Percentiles rank a stretch among this genome's conserved stretches.
Evolutionary conservation across 2,113 vertebrate species (phyloP).

Genomic region (Planiliza haematocheilus): DNA sequence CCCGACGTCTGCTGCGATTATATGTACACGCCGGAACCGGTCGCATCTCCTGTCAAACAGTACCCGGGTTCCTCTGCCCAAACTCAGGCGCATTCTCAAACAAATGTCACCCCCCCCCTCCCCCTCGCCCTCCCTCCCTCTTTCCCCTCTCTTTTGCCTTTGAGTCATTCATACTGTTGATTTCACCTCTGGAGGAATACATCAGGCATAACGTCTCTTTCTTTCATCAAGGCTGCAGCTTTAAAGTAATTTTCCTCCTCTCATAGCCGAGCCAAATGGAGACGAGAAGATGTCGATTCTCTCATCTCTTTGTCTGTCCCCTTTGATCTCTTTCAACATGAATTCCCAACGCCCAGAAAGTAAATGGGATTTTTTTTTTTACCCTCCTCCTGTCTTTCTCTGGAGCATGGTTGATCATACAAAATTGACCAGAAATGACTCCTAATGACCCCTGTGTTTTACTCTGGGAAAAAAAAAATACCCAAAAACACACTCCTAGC

Average conservation of each 20-base stretch:
- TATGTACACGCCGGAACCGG: constrained; percentile 47
- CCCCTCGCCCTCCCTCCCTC: not conserved
- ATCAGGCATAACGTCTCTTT: constrained; percentile 69
- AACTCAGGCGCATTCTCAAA: constrained; percentile 56
- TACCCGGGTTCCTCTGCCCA: constrained; percentile 49
- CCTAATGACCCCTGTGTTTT: constrained; percentile 77
- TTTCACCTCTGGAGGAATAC: constrained; percentile 73
- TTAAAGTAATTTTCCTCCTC: constrained; percentile 78
- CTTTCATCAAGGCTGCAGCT: constrained; percentile 74
- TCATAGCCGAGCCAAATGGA: constrained; percentile 75
- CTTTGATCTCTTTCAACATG: constrained; percentile 78
- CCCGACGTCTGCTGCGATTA: constrained; percentile 53
- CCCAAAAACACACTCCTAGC: constrained; percentile 65
- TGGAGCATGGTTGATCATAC: constrained; percentile 75
- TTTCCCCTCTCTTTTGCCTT: constrained; percentile 29
- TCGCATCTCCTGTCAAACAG: constrained; percentile 68
- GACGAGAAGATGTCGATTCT: constrained; percentile 78
- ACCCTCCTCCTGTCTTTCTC: constrained; percentile 45
- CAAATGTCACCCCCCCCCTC: constrained; percentile 42
- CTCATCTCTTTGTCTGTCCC: constrained; percentile 79
- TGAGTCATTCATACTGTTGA: constrained; percentile 76
- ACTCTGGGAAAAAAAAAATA: constrained; percentile 38
- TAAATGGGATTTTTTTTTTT: constrained; percentile 71
- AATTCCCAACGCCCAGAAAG: constrained; percentile 70
- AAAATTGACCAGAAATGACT: constrained; percentile 79